phyloP scores from a whole-genome alignment of 2,797 vertebrate genomes.

The Centropyge bicolor region DNA sequence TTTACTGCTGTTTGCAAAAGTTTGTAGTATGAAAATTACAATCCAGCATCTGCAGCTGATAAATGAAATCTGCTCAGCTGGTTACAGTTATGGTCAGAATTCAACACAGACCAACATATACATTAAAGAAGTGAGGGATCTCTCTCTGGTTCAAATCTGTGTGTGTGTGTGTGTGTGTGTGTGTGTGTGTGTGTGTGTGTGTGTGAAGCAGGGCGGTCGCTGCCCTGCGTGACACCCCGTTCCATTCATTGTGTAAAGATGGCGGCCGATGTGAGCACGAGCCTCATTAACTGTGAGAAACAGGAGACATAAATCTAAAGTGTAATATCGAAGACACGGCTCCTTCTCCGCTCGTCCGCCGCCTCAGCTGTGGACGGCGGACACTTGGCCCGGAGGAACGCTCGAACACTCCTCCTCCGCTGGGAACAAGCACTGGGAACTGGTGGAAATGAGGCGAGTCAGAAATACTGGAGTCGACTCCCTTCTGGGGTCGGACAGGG shows the following conservation, averaged over 20 bases:
- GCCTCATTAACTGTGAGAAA: constrained; percentile 64
- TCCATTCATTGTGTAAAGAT: constrained; percentile 21
- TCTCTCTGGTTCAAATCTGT: neutral
- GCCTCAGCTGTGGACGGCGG: constrained; percentile 70
- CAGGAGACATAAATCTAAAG: constrained; percentile 58
- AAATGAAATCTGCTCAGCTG: constrained; percentile 6
- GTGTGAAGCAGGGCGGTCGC: neutral
- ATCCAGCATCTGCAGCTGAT: neutral
- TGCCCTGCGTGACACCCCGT: neutral
- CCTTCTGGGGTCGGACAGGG: constrained; percentile 29
- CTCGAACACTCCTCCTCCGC: constrained; percentile 59
- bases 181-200: no score
- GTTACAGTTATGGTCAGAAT: neutral
- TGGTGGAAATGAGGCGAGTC: constrained; percentile 56
- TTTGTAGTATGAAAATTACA: neutral
- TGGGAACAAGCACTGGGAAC: constrained; percentile 58
- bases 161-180: neutral
- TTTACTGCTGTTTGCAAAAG: no score
- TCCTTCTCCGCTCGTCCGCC: constrained; percentile 61
- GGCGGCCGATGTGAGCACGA: constrained; percentile 8
- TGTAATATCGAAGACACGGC: constrained; percentile 30
- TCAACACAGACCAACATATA: neutral
- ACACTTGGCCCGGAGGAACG: constrained; percentile 68
- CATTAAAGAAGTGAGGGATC: no score
- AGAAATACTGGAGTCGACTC: constrained; percentile 64